phyloP scores from a whole-genome alignment of 2,888 invertebrate genomes.

The Tetanocera ferruginea region DNA sequence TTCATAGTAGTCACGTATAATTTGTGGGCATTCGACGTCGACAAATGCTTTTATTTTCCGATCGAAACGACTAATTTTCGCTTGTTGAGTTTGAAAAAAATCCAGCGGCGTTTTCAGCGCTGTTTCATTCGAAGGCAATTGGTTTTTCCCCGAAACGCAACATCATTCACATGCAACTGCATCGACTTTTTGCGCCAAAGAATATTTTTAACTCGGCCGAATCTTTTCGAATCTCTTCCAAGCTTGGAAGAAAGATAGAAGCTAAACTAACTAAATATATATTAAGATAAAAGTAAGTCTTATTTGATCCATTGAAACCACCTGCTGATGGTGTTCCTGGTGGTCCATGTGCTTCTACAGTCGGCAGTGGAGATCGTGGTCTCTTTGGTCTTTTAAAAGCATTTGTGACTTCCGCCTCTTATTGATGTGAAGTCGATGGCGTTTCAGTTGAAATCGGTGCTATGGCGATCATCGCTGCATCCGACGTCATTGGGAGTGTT shows the following conservation, averaged over 20 bases:
- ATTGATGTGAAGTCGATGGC: not conserved
- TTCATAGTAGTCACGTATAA: slow-evolving; percentile 52
- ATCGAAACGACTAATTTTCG: slow-evolving; percentile 42
- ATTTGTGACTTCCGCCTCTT: not conserved
- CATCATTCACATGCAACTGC: not conserved
- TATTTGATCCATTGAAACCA: slow-evolving; percentile 17
- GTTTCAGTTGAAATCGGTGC: too few species aligned
- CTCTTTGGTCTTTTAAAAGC: slow-evolving; percentile 9
- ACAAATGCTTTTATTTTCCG: slow-evolving; percentile 44
- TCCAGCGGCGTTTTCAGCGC: not conserved
- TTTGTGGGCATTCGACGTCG: slow-evolving; percentile 49
- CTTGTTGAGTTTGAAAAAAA: not conserved
- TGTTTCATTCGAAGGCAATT: not conserved
- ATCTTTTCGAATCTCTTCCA: too few species aligned
- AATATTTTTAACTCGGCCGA: not conserved
- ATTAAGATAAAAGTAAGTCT: too few species aligned
- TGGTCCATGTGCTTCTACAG: slow-evolving; percentile 22
- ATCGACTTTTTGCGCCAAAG: not conserved
- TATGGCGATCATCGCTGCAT: too few species aligned
- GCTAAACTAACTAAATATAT: too few species aligned
- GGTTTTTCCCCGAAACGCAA: not conserved
- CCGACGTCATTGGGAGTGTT: not conserved
- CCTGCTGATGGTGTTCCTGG: slow-evolving; percentile 10
- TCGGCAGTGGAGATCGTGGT: slow-evolving; percentile 25
- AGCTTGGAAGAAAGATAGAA: too few species aligned